Conservation (phyloP, 2,888 invertebrate genomes). For the Brachyopa scutellaris region DNA sequence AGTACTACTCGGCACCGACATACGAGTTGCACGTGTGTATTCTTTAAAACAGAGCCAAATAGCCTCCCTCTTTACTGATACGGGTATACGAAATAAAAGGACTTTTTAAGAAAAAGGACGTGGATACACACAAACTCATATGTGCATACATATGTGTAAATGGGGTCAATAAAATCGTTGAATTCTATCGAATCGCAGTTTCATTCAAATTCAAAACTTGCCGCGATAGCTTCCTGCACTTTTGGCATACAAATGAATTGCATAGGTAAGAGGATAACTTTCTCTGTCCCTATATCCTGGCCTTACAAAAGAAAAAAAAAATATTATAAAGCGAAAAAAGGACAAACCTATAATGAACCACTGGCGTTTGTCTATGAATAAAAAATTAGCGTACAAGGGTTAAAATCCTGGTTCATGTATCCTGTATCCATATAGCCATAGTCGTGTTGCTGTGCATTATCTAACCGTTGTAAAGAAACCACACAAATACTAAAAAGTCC, state of each 20-base stretch:
- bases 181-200: constrained; percentile 62
- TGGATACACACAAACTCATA: background rate
- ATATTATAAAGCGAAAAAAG: constrained; percentile 16
- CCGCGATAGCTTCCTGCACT: constrained; percentile 47
- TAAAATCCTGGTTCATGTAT: constrained; percentile 67
- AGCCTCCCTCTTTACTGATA: no score
- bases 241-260: constrained; percentile 58
- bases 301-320: background rate
- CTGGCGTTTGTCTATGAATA: constrained; percentile 71
- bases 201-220: constrained; percentile 65
- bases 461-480: constrained; percentile 67
- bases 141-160: constrained; percentile 13
- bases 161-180: constrained; percentile 62
- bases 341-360: constrained; percentile 64
- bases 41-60: constrained; percentile 9
- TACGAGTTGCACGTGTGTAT: background rate
- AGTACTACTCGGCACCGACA: background rate
- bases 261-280: no score
- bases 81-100: background rate
- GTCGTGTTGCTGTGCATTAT: constrained; percentile 39
- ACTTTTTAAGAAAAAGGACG: background rate
- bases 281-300: no score
- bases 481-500: constrained; percentile 65
- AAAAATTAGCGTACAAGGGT: constrained; percentile 72
- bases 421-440: constrained; percentile 40